Conservation (phyloP, 2,797 vertebrate genomes). For the Karalla daura region DNA sequence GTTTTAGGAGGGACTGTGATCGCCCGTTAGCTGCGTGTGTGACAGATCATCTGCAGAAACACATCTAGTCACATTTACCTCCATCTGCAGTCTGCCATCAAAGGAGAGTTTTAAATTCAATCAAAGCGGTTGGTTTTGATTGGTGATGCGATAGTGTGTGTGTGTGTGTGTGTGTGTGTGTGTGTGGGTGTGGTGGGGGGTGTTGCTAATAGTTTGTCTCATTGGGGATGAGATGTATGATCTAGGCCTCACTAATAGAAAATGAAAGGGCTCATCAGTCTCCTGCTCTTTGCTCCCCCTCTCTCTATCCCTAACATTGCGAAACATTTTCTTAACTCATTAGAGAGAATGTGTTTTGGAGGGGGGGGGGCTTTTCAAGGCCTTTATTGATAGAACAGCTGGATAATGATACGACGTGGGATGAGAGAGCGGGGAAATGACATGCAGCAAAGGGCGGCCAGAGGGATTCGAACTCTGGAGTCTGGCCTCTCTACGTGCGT, state of each 20-base stretch:
- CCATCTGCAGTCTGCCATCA: background rate
- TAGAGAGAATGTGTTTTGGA: too few relatives aligned
- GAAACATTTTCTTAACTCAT: too few relatives aligned
- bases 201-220: slow-evolving; percentile 32
- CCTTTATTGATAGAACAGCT: too few relatives aligned
- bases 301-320: too few relatives aligned
- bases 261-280: slow-evolving; percentile 48
- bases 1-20: background rate
- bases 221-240: slow-evolving; percentile 35
- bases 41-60: background rate
- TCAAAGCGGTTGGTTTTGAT: background rate
- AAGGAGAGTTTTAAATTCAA: background rate
- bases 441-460: too few relatives aligned
- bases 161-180: background rate
- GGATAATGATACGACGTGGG: too few relatives aligned
- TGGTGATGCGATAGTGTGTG: background rate
- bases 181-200: background rate
- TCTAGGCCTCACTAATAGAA: slow-evolving; percentile 33
- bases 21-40: background rate
- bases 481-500: too few relatives aligned
- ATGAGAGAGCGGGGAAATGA: too few relatives aligned
- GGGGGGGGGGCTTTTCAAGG: too few relatives aligned
- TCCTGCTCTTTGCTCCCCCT: background rate
- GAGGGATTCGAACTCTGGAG: too few relatives aligned
- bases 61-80: slow-evolving; percentile 1